A percentile compares a stretch with the other conserved stretches of the same genome.
Conservation (phyloP, 2,113 vertebrate species). For the Herpetotheres cachinnans region DNA sequence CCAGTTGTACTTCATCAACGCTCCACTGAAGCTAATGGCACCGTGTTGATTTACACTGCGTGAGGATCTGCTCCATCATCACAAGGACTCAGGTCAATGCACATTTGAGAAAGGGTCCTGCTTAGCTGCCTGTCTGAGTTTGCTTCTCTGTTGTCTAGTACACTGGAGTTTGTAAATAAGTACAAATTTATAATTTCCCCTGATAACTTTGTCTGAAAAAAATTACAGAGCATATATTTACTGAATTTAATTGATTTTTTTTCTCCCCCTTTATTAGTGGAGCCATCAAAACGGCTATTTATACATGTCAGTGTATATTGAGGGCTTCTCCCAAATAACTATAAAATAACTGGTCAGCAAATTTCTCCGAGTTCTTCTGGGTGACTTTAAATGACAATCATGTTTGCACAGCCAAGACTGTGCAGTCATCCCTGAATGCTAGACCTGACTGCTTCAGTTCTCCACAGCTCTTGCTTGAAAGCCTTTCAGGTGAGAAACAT, state of each 20-base stretch:
- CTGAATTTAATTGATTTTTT: not conserved
- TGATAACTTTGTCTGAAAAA: not conserved
- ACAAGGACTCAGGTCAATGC: not conserved
- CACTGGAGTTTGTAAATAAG: not conserved
- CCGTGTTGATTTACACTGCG: fast-evolving
- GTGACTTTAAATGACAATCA: not conserved
- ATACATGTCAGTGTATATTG: not conserved
- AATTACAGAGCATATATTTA: not conserved
- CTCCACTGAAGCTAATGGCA: not conserved
- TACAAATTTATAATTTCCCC: not conserved
- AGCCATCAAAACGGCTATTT: not conserved
- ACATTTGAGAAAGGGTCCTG: not conserved
- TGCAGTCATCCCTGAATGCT: not conserved
- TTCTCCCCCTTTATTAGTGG: not conserved
- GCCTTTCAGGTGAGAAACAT: not conserved
- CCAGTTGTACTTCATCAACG: not conserved
- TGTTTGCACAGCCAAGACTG: not conserved
- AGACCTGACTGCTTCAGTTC: not conserved
- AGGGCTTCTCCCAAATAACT: not conserved
- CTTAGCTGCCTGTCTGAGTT: not conserved
- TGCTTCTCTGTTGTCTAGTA: not conserved
- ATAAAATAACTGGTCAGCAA: not conserved
- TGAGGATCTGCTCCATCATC: not conserved
- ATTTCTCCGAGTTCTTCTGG: not conserved
- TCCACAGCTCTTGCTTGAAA: not conserved